A percentile compares a stretch with the other conserved stretches of the same genome.
Conservation (phyloP, 64 coral and sea anemone genomes). For the Acropora tenuis region DNA sequence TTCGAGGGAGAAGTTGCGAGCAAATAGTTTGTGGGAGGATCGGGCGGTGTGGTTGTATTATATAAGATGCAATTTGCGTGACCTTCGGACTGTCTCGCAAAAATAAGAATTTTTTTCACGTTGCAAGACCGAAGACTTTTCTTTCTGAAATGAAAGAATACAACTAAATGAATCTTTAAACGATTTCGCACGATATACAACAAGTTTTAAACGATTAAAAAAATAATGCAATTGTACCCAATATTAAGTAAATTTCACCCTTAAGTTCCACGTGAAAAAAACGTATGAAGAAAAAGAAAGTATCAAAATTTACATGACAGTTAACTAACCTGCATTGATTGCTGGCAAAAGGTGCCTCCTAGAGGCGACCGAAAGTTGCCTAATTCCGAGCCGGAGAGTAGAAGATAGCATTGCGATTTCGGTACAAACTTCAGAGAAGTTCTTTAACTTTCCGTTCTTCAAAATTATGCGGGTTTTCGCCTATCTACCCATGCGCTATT, state of each 20-base stretch:
- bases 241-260: neutral
- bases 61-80: neutral
- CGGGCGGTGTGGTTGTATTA: constrained; percentile 8
- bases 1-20: too few species aligned
- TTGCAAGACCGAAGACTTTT: too few species aligned
- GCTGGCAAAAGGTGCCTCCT: constrained; percentile 40
- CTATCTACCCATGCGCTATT: constrained; percentile 55
- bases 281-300: neutral
- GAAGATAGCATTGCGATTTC: constrained; percentile 62
- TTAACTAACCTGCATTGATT: constrained; percentile 42
- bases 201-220: neutral
- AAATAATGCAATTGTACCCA: neutral
- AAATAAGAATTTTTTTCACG: neutral
- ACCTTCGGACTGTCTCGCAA: constrained; percentile 21
- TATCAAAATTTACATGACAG: neutral
- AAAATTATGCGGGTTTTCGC: constrained; percentile 23
- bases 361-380: constrained; percentile 24
- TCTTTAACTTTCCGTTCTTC: constrained; percentile 1
- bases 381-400: constrained; percentile 49
- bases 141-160: too few species aligned
- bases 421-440: constrained; percentile 16
- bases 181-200: too few species aligned
- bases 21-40: neutral
- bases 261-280: constrained; percentile 40
- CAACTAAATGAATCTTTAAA: too few species aligned